Percentiles rank a stretch among this genome's conserved stretches.
Conservation (phyloP, 2,888 invertebrate genomes). For the Dasypolia templi region DNA sequence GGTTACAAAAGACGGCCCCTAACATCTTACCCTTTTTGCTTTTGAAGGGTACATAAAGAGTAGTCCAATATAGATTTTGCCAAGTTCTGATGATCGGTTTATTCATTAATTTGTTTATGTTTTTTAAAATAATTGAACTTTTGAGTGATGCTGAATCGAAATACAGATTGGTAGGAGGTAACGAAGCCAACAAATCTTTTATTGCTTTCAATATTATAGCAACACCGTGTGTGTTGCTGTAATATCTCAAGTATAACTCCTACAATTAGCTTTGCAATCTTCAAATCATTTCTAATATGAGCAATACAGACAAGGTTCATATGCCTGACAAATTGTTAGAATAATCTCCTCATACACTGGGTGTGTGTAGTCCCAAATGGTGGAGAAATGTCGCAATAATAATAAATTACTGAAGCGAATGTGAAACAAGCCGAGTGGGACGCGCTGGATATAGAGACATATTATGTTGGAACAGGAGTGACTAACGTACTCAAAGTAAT, state of each 20-base stretch:
- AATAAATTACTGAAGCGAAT: constrained; percentile 49
- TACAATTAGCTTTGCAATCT: no score
- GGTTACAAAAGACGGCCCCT: not conserved
- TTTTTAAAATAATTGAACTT: no score
- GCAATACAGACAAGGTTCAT: constrained; percentile 12
- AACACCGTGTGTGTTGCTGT: no score
- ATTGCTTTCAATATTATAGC: not conserved
- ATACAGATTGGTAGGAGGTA: no score
- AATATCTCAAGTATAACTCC: no score
- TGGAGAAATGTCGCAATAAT: constrained; percentile 38
- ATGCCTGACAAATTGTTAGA: constrained; percentile 8
- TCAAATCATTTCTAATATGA: not conserved
- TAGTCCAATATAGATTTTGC: no score
- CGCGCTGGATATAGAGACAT: constrained; percentile 46
- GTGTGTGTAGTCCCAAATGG: constrained; percentile 39
- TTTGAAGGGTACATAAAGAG: no score
- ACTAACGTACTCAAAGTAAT: constrained; percentile 37
- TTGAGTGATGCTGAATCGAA: no score
- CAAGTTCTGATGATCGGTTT: no score
- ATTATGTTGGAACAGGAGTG: constrained; percentile 25
- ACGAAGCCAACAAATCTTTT: not conserved
- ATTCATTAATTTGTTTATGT: no score
- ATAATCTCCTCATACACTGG: constrained; percentile 30
- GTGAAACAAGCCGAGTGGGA: constrained; percentile 46
- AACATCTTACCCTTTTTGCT: no score